A percentile compares a stretch with the other conserved stretches of the same genome.
Evolutionary conservation across 2,888 invertebrate species (phyloP).

Genomic region (Oscheius sp.): DNA sequence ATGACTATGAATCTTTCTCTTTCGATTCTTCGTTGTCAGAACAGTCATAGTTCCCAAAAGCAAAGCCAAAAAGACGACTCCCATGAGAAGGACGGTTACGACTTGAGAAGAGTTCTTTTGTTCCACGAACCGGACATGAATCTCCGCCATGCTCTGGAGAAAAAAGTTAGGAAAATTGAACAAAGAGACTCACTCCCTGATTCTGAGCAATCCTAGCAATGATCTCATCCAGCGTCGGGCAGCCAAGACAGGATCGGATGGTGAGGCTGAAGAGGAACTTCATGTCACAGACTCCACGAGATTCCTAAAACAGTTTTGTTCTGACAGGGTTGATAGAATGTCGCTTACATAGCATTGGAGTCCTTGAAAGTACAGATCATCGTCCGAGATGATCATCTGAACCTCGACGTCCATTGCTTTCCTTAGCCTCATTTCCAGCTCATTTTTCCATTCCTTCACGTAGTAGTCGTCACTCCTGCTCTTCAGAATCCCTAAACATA

Average conservation of each 20-base stretch:
- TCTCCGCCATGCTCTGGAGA: background rate
- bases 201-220: background rate
- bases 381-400: background rate
- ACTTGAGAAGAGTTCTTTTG: background rate
- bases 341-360: constrained; percentile 9
- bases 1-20: background rate
- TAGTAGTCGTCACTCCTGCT: background rate
- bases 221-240: background rate
- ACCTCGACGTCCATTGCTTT: constrained; percentile 12
- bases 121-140: background rate
- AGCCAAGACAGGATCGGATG: background rate
- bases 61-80: background rate
- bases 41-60: background rate
- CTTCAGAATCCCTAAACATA: background rate
- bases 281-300: background rate
- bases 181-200: background rate
- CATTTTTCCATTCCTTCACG: constrained; percentile 2
- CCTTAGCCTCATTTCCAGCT: constrained; percentile 10
- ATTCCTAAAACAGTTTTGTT: background rate
- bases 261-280: background rate
- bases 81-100: background rate
- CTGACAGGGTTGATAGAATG: too few relatives aligned
- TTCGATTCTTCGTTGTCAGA: background rate
- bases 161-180: background rate
- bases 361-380: background rate